Evolutionary conservation across 2,888 invertebrate genomes (phyloP).

Genomic region (Erebia ligea): DNA sequence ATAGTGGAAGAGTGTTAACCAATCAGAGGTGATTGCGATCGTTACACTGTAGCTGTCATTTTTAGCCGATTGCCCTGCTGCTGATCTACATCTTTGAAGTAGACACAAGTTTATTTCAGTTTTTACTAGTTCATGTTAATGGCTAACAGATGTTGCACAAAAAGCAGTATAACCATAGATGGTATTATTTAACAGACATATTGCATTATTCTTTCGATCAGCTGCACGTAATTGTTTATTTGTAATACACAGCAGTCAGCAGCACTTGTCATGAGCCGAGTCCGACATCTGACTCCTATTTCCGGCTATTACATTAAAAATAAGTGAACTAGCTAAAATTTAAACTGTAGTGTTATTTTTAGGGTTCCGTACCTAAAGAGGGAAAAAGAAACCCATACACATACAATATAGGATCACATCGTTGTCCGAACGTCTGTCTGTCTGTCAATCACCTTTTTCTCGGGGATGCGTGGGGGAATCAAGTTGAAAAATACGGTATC

Average conservation of each 20-base stretch:
- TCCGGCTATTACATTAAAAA: conserved; percentile 4
- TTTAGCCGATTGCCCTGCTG: too few relatives aligned
- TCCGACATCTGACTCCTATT: not conserved
- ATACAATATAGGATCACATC: too few relatives aligned
- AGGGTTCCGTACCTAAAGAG: too few relatives aligned
- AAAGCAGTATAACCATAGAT: conserved; percentile 8
- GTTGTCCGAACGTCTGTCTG: too few relatives aligned
- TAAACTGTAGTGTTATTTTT: too few relatives aligned
- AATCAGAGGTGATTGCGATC: too few relatives aligned
- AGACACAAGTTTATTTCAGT: not conserved
- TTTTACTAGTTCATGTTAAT: not conserved
- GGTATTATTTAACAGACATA: not conserved
- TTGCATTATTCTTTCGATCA: not conserved
- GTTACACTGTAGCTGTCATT: too few relatives aligned
- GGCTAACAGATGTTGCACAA: conserved; percentile 5
- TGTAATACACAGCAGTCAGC: not conserved
- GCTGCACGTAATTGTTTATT: not conserved
- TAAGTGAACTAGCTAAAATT: not conserved
- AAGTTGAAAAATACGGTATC: too few relatives aligned
- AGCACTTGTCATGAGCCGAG: conserved; percentile 12
- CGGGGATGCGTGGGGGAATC: too few relatives aligned
- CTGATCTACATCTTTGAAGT: not conserved
- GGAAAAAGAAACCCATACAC: too few relatives aligned
- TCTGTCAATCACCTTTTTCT: too few relatives aligned
- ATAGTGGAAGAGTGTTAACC: too few relatives aligned